Conservation (phyloP, 2,113 vertebrate species). For the Brienomyrus brachyistius region DNA sequence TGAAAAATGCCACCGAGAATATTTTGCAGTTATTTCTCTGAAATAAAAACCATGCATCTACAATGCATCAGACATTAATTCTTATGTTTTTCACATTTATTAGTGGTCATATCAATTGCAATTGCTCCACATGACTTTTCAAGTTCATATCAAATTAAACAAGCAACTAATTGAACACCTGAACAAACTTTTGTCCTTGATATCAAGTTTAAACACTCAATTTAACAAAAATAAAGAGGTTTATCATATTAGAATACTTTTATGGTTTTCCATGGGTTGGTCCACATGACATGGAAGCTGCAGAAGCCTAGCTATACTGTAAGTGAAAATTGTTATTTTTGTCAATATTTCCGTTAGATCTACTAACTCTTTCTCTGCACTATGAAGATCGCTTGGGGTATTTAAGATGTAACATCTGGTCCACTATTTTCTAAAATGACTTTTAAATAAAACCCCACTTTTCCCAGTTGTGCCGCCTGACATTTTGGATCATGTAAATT, state of each 20-base stretch:
- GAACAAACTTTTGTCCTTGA: neutral
- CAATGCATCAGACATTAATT: neutral
- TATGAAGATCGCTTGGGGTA: neutral
- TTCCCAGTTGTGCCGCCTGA: neutral
- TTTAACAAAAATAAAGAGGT: neutral
- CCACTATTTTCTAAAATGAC: neutral
- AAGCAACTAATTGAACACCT: neutral
- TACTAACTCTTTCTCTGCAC: neutral
- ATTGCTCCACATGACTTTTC: neutral
- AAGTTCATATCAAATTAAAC: neutral
- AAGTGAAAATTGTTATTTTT: neutral
- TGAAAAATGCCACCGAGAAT: neutral
- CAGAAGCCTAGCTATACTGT: neutral
- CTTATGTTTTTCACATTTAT: neutral
- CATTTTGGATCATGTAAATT: neutral
- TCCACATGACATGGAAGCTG: neutral
- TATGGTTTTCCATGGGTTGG: neutral
- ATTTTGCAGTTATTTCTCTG: neutral
- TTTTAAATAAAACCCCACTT: neutral
- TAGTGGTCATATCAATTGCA: neutral
- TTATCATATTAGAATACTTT: neutral
- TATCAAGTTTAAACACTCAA: neutral
- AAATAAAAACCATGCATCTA: neutral
- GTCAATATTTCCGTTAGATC: neutral
- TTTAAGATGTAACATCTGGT: neutral